Percentiles rank a stretch among this genome's conserved stretches.
Evolutionary conservation across 1,140 invertebrate genomes (phyloP).

Genomic region (Drosophila pachea): DNA sequence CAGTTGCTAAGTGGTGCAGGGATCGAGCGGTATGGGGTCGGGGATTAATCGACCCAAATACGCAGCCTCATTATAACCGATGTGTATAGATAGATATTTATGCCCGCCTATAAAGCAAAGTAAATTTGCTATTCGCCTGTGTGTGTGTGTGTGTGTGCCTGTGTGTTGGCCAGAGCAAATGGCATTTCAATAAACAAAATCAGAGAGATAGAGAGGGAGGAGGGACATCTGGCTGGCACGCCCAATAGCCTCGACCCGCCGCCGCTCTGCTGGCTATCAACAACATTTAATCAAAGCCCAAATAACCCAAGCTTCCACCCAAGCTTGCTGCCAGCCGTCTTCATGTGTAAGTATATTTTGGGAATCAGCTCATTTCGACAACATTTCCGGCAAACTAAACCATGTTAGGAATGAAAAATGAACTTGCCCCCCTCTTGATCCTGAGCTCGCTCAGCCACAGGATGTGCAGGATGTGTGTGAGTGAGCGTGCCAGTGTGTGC

Average conservation of each 20-base stretch:
- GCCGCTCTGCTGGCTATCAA: slow-evolving; percentile 32
- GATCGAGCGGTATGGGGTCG: background rate
- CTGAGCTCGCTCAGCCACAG: background rate
- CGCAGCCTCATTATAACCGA: slow-evolving; percentile 51
- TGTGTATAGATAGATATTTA: background rate
- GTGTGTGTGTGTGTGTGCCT: background rate
- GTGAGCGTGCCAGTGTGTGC: too few relatives aligned
- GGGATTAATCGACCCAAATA: slow-evolving; percentile 54
- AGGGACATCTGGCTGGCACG: slow-evolving; percentile 1
- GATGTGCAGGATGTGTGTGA: slow-evolving; percentile 3
- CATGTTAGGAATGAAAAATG: slow-evolving; percentile 76
- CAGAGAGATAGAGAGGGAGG: slow-evolving; percentile 26
- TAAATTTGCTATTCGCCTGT: slow-evolving; percentile 8
- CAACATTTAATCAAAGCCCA: slow-evolving; percentile 68
- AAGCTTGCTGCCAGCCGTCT: slow-evolving; percentile 11
- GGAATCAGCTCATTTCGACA: slow-evolving; percentile 67
- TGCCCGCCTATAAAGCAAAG: slow-evolving; percentile 4
- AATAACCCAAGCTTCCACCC: slow-evolving; percentile 39
- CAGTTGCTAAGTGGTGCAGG: background rate
- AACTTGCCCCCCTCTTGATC: slow-evolving; percentile 34
- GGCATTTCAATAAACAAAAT: slow-evolving; percentile 48
- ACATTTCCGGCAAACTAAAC: slow-evolving; percentile 72
- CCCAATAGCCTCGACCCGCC: background rate
- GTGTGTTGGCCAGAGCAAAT: slow-evolving; percentile 43
- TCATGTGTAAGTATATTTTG: slow-evolving; percentile 53